Conservation (phyloP, 2,113 vertebrate genomes). For the Anser cygnoides region DNA sequence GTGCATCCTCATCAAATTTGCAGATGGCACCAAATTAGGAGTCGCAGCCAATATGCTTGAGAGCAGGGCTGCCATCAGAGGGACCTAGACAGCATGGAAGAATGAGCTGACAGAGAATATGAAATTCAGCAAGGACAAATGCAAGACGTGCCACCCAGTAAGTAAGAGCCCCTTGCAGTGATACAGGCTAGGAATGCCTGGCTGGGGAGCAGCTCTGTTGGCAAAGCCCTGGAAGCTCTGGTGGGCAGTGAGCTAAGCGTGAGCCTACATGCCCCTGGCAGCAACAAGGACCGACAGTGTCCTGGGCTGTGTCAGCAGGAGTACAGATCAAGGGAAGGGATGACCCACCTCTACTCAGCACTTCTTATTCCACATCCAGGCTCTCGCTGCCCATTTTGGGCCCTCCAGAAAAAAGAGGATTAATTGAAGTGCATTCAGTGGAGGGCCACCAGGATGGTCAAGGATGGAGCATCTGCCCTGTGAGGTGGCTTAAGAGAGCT, state of each 20-base stretch:
- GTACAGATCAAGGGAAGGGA: background rate
- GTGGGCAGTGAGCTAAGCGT: fast-evolving
- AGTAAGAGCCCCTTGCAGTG: background rate
- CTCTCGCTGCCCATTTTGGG: background rate
- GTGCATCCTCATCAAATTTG: background rate
- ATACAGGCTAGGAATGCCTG: background rate
- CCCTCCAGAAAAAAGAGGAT: background rate
- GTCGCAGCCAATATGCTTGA: background rate
- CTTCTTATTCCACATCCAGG: background rate
- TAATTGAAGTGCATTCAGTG: background rate
- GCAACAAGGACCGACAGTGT: background rate
- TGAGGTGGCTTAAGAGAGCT: background rate
- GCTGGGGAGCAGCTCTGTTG: background rate
- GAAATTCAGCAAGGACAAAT: background rate
- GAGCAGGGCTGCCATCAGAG: background rate
- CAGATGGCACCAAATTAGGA: background rate
- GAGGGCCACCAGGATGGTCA: fast-evolving
- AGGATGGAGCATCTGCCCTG: fast-evolving
- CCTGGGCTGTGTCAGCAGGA: background rate
- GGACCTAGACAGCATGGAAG: fast-evolving
- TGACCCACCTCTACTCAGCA: background rate
- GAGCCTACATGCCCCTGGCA: background rate
- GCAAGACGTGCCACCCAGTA: background rate
- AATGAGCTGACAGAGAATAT: background rate
- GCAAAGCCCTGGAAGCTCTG: fast-evolving